Evolutionary conservation across 2,888 invertebrate genomes (phyloP), one percentile per base, ranked within the genome.

Genomic region (Stramonita haemastoma): DNA sequence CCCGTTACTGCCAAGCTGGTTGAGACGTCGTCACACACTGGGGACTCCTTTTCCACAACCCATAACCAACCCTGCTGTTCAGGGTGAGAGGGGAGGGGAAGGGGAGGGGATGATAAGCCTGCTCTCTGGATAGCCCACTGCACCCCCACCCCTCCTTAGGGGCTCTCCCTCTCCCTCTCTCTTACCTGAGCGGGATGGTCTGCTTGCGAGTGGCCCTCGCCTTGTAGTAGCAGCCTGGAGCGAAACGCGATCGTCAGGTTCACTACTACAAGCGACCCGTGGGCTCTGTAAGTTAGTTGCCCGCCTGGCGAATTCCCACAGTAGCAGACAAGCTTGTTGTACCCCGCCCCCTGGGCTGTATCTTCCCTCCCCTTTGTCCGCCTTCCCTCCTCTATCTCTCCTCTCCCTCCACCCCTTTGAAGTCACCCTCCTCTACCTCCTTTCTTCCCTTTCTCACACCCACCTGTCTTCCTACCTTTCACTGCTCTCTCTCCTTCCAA

Each of bases 31-130:
- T 79, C 85, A 87, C 85, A 87, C 87, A 86, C 89, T 87, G 66
- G 87, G 83, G 66, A 89, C 86, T 79, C 90, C 89, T 87, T 73
- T 90, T 89, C 89, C 84, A 90, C 89, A 88, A 88, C 88, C 77
- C 77, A 60, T 36, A 56, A 32, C 66, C 57, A 11, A 26, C 60
- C 15, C 15, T 32, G 2, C 34, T 22, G 13, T 19, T 34, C 36
- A 81, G 4, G 13, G 8, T 81, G 34, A 26, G 34, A 19, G 79
- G 79, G 79, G 29, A 2, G 32, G 56, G 0, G 36, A 46, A n/a
- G 84, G 46, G n/a, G 56, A 22, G 46, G n/a, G 84, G 46, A 46
- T 11, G 60, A 15, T 73, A 73, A 5, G 73, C 5, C 26, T n/a
- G 79, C 32, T 34, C 22, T 79, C 17, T 66, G 26, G 2, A 66